Base-by-base conservation (phyloP, 2,113 vertebrate genomes). In the Hippocampus abdominalis region DNA sequence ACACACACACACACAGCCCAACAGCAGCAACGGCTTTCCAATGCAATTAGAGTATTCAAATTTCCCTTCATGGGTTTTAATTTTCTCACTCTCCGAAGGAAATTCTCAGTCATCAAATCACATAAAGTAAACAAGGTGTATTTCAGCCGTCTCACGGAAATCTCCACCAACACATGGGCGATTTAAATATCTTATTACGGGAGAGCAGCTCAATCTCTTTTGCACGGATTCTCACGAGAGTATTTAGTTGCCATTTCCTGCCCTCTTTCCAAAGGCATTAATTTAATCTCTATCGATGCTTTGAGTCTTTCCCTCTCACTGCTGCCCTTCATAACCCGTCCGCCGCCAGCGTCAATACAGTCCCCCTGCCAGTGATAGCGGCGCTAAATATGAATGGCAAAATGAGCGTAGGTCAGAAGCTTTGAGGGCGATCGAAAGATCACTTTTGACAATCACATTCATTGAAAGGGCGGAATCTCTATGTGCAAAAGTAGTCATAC, bases 321-420 rank as follows among this genome's bases (percentile, higher is more conserved):
- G 16, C 21, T 66, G 59, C 70, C 71, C 80, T 77, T 70, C 39
- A 12, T 44, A 53, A 64, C 68, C 65, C 23, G 57, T 70, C 78
- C 70, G 61, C 8, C 0, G 63, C 63, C 78, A 73, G 77, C 75
- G 79, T 72, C 71, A 25, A 78, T 83, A 79, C 83, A 79, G 84
- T 78, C 71, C 60, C 53, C 60, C 53, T 74, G 81, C 84, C 82
- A 84, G 70, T 86, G 89, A 90, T 90, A 89, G 83, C 77, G 1
- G 69, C 3, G 78, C 88, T 89, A 90, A 87, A 79, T 85, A 71
- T 83, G 84, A 87, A 87, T 66, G 78, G 64, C 57, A 61, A 74
- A 78, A 77, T 6, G 20, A 56, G 68, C 66, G 8, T 56, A 72
- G 85, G 79, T 81, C 57, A 83, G 79, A 84, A 0, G 46, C 3